Base-by-base conservation (phyloP, 2,113 vertebrate genomes). In the Amblyornis subalaris region DNA sequence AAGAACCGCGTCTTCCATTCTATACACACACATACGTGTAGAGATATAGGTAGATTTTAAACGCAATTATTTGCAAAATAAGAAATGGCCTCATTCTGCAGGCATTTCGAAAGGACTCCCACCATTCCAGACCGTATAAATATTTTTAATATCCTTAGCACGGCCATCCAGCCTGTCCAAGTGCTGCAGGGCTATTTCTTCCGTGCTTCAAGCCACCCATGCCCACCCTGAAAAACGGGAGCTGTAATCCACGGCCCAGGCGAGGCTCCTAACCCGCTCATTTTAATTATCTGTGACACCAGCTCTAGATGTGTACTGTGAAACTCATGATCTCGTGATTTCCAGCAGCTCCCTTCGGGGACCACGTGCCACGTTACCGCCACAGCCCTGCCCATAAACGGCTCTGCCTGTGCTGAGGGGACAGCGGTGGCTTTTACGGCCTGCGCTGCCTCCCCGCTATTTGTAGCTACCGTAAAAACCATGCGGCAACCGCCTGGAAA, bases 401-500 rank as follows among this genome's bases (percentile, higher is more conserved):
- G 64, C 75, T 51, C 86, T 42, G 71, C 53, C 7, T 10, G 53
- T 7, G 45, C 78, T 40, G 66, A 33, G 85, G 85, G 88, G 57
- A 78, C 40, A 91, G 40, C 1, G 0, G 5, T 3, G 48, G 40
- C 81, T 85, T 91, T 91, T 82, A 89, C 10, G 48, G 76, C 58
- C 62, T 12, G 6, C 0, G 1, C 47, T 1, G 0, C 85, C 78
- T 82, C 71, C 57, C 62, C 29, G 3, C 54, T 92, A 65, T 89
- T 92, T 93, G 87, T 82, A 82, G 87, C 81, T n/a, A 4, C 89
- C n/a, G 66, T 76, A 95, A 95, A 95, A 95, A 51, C 35, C 87
- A 50, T 11, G 40, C 0, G 0, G 81, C 70, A 91, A 42, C 29
- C 0, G 0, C 60, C 78, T 76, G 74, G 50, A 73, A 55, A 73